Conservation (phyloP, 2,113 vertebrate species). For the Perca schrenkii region DNA sequence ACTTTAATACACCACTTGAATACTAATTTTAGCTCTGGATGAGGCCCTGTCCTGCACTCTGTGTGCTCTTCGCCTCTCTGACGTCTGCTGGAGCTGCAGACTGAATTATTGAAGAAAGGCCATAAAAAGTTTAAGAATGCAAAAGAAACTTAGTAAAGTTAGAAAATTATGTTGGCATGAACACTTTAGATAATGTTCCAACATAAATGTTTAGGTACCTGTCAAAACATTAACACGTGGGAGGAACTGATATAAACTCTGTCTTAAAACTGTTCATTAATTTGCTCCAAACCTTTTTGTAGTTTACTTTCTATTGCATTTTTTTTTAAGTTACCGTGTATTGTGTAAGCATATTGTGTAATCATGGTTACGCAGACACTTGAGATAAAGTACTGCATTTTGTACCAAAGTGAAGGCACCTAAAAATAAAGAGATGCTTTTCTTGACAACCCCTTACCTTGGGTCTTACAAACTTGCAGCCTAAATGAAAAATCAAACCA, state of each 20-base stretch:
- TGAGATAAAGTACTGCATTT: not conserved
- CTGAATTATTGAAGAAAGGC: slow-evolving; percentile 61
- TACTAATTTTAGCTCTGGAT: slow-evolving; percentile 43
- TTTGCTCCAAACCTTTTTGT: not conserved
- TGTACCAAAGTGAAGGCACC: not conserved
- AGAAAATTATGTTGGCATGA: not conserved
- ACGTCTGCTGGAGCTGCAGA: slow-evolving; percentile 33
- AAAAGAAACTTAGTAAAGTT: not conserved
- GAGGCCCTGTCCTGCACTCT: slow-evolving; percentile 30
- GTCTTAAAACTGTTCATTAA: not conserved
- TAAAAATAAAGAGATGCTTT: not conserved
- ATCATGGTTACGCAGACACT: not conserved
- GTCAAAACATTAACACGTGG: not conserved
- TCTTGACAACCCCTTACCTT: not conserved
- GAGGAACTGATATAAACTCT: not conserved
- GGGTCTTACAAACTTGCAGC: not conserved
- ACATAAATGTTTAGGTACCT: not conserved
- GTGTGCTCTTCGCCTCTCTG: slow-evolving; percentile 45
- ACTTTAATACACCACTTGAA: slow-evolving; percentile 12
- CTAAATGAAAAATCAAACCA: no score
- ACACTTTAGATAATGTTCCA: not conserved
- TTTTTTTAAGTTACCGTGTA: not conserved
- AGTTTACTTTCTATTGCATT: not conserved
- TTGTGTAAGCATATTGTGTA: slow-evolving; percentile 1
- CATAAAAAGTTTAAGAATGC: slow-evolving; percentile 30